Evolutionary conservation across 2,113 vertebrate genomes (phyloP).

Genomic region (Megaptera novaeangliae): DNA sequence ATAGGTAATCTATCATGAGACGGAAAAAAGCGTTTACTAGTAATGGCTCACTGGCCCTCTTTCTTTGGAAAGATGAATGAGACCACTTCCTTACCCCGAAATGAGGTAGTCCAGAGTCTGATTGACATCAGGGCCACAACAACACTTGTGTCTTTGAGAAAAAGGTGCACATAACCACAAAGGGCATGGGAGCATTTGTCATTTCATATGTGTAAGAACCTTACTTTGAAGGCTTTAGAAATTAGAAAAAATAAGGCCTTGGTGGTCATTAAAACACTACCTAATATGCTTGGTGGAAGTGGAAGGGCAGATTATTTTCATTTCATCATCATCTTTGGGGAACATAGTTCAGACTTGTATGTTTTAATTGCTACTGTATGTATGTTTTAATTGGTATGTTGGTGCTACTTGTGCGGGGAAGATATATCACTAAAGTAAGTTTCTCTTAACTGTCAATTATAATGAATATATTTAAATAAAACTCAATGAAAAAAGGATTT

Average conservation of each 20-base stretch:
- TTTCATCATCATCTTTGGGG: constrained; percentile 48
- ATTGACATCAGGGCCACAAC: neutral
- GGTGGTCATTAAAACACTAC: neutral
- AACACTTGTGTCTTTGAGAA: neutral
- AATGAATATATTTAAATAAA: constrained; percentile 42
- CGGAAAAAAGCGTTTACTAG: neutral
- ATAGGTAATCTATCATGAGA: neutral
- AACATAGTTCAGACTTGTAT: neutral
- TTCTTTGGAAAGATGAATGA: neutral
- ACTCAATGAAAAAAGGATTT: constrained; percentile 5
- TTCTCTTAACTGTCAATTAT: neutral
- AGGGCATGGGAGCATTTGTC: neutral
- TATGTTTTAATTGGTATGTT: constrained; percentile 27
- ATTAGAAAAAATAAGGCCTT: neutral
- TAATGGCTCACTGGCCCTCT: neutral
- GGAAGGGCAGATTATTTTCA: constrained; percentile 4
- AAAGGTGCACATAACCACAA: neutral
- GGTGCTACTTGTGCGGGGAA: neutral
- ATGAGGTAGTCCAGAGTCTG: neutral
- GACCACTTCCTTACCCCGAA: neutral
- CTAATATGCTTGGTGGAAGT: neutral
- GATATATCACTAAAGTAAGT: neutral
- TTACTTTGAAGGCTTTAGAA: neutral
- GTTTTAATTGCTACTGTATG: constrained; percentile 1
- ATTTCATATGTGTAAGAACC: neutral